Evolutionary conservation across 2,888 invertebrate species (phyloP).

Genomic region (Molorchus minor): DNA sequence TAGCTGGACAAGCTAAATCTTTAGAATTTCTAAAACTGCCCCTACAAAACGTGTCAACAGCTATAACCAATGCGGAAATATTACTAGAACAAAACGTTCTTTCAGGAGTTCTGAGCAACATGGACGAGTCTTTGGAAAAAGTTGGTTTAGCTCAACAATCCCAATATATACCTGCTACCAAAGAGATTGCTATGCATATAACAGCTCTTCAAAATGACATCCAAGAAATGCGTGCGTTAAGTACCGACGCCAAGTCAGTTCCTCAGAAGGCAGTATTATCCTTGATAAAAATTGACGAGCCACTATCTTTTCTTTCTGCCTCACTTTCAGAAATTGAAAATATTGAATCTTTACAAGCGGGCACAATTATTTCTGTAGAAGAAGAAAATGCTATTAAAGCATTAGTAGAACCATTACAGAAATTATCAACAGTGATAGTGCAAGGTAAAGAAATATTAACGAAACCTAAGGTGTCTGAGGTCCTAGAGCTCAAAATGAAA

Average conservation of each 20-base stretch:
- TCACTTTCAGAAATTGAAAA: constrained; percentile 10
- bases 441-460: not conserved
- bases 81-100: constrained; percentile 19
- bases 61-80: constrained; percentile 25
- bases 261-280: not conserved
- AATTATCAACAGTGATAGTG: constrained; percentile 6
- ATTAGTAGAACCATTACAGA: constrained; percentile 8
- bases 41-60: constrained; percentile 29
- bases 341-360: not conserved
- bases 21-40: constrained; percentile 27
- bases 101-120: constrained; percentile 22
- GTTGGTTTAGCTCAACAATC: constrained; percentile 2
- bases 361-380: constrained; percentile 7
- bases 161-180: constrained; percentile 2
- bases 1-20: constrained; percentile 23
- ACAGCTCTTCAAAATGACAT: not conserved
- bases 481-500: not conserved
- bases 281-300: constrained; percentile 2
- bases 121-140: constrained; percentile 17
- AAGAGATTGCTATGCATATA: constrained; percentile 3
- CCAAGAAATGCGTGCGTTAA: constrained; percentile 1
- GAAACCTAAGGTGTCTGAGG: constrained; percentile 13
- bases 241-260: not conserved
- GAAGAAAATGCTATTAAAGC: not conserved
- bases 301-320: constrained; percentile 14